These are phyloP conservation scores for Nebria salina DNA, from an alignment of 2,888 invertebrate species.

Conservation along the genomic window DNA sequence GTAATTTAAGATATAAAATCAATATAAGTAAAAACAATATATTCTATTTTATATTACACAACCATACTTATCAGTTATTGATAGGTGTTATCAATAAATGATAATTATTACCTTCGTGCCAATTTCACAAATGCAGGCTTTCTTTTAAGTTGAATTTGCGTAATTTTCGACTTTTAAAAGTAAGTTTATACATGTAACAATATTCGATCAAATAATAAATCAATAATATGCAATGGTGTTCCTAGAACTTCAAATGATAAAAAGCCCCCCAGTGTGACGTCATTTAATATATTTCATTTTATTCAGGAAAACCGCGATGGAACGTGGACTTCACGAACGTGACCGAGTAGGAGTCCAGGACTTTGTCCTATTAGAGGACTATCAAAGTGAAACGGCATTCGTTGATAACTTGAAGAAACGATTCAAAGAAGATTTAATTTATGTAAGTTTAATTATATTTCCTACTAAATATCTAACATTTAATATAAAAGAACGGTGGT, in stretches of 20 bases:
- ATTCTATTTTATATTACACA: neutral
- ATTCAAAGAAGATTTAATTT: conserved; percentile 87
- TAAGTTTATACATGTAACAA: neutral
- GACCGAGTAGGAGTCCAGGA: conserved; percentile 92
- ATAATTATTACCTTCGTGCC: conserved; percentile 3
- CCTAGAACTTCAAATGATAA: neutral
- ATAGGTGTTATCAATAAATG: conserved; percentile 29
- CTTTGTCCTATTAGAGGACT: conserved; percentile 90
- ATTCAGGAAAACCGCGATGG: conserved; percentile 68
- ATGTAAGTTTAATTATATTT: conserved; percentile 72
- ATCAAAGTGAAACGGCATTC: conserved; percentile 81
- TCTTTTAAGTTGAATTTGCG: conserved; percentile 6
- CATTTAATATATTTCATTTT: neutral
- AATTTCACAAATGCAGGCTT: neutral
- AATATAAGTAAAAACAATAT: neutral
- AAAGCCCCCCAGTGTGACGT: neutral
- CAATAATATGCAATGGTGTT: neutral
- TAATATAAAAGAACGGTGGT: neutral
- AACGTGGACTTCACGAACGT: conserved; percentile 81
- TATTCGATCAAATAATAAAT: neutral
- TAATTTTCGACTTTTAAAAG: neutral
- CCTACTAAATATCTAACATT: neutral
- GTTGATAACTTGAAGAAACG: conserved; percentile 87
- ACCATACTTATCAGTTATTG: conserved; percentile 16
- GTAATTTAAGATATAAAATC: neutral